A percentile compares a stretch with the other conserved stretches of the same genome.
These are phyloP conservation scores for Paramuricea clavata DNA, from an alignment of 92 coral and sea anemone species.

Conservation along the genomic window DNA sequence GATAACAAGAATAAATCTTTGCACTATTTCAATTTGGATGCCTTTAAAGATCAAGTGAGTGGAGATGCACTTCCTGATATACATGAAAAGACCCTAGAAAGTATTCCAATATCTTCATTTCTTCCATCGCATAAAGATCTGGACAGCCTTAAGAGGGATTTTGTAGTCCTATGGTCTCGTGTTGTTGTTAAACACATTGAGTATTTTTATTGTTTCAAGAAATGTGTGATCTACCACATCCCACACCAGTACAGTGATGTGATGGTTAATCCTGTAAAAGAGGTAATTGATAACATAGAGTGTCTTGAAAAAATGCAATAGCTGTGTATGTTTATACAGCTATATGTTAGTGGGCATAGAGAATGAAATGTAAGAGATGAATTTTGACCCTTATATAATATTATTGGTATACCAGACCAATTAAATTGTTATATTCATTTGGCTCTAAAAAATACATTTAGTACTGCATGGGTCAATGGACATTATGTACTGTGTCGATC, in stretches of 20 bases:
- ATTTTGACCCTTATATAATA: too few relatives aligned
- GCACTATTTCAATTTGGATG: constrained; percentile 54
- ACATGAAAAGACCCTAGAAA: constrained; percentile 32
- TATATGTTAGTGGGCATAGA: too few relatives aligned
- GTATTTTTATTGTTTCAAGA: constrained; percentile 14
- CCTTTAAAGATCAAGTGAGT: constrained; percentile 46
- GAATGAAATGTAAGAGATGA: too few relatives aligned
- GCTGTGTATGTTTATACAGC: too few relatives aligned
- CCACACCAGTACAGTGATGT: constrained; percentile 66
- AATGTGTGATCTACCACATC: constrained; percentile 45
- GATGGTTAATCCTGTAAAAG: constrained; percentile 40
- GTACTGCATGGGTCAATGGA: too few relatives aligned
- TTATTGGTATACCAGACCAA: too few relatives aligned
- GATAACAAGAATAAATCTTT: constrained; percentile 52
- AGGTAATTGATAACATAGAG: too few relatives aligned
- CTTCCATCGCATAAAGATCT: constrained; percentile 53
- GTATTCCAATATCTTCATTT: constrained; percentile 50
- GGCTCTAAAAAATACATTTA: too few relatives aligned
- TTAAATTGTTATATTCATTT: too few relatives aligned
- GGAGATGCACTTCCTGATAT: constrained; percentile 62
- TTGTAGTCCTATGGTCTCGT: constrained; percentile 62
- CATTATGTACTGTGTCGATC: too few relatives aligned
- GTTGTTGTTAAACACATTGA: constrained; percentile 47
- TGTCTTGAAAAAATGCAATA: too few relatives aligned
- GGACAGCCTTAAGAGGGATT: constrained; percentile 49